Conservation (phyloP, 2,113 vertebrate species). For the Pachycephala philippinensis region DNA sequence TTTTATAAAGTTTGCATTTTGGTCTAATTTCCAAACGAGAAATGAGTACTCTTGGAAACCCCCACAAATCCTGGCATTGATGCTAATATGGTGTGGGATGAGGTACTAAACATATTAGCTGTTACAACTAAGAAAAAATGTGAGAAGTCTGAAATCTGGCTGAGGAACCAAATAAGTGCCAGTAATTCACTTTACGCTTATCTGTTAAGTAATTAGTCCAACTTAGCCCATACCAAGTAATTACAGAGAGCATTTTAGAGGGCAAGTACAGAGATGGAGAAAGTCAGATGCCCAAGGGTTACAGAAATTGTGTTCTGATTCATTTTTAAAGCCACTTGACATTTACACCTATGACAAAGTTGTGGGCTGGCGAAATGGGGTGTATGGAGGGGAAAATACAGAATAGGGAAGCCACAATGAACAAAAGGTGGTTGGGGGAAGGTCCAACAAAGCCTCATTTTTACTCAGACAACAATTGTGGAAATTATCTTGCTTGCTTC, state of each 20-base stretch:
- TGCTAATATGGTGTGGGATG: background rate
- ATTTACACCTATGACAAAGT: constrained; percentile 12
- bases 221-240: background rate
- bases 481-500: background rate
- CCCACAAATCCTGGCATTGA: background rate
- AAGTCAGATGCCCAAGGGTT: background rate
- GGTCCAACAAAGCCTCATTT: background rate
- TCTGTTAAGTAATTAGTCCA: background rate
- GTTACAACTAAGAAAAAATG: background rate
- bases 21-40: background rate
- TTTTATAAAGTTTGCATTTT: background rate
- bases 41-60: background rate
- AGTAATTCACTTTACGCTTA: background rate
- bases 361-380: background rate
- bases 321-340: constrained; percentile 46
- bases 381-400: constrained; percentile 8
- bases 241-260: background rate
- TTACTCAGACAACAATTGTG: background rate
- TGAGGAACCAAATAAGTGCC: background rate
- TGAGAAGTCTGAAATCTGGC: background rate
- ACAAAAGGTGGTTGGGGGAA: background rate
- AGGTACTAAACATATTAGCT: background rate
- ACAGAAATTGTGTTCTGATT: constrained; percentile 17
- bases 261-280: background rate
- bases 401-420: background rate